phyloP scores from a whole-genome alignment of 2,113 vertebrate species.

The Semicossyphus pulcher region DNA sequence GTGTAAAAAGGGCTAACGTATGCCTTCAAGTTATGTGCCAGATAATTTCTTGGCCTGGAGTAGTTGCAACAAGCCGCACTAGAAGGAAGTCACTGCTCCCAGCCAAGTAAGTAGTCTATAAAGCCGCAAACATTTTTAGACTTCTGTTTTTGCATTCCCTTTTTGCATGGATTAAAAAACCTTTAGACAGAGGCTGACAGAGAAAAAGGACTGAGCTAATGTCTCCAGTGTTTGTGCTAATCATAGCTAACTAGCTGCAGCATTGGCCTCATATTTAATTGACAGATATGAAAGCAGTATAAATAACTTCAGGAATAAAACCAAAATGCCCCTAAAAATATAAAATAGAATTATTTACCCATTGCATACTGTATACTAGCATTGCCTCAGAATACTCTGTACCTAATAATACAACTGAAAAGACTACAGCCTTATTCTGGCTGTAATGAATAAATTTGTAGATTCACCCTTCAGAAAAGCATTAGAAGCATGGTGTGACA shows the following conservation, averaged over 20 bases:
- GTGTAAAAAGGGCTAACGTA: too few species aligned
- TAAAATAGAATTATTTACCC: background rate
- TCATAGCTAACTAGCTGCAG: background rate
- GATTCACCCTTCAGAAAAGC: slow-evolving; percentile 17
- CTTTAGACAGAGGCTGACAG: background rate
- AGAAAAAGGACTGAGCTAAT: too few species aligned
- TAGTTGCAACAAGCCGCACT: background rate
- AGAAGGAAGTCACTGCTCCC: background rate
- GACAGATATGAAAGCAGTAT: background rate
- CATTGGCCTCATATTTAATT: background rate
- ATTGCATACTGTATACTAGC: too few species aligned
- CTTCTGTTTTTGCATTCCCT: background rate
- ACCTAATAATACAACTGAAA: too few species aligned
- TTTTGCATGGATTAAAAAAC: background rate
- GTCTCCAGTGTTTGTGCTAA: background rate
- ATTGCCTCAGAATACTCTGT: background rate
- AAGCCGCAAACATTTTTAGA: background rate
- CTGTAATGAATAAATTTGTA: too few species aligned
- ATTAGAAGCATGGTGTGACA: background rate
- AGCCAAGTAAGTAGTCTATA: background rate
- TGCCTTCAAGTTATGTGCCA: background rate
- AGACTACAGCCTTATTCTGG: too few species aligned
- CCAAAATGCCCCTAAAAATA: background rate
- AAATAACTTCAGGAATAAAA: too few species aligned
- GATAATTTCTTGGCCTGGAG: background rate